Evolutionary conservation across 2,113 vertebrate genomes (phyloP), one percentile per base, ranked within the genome.

Genomic region (Polyodon spathula): DNA sequence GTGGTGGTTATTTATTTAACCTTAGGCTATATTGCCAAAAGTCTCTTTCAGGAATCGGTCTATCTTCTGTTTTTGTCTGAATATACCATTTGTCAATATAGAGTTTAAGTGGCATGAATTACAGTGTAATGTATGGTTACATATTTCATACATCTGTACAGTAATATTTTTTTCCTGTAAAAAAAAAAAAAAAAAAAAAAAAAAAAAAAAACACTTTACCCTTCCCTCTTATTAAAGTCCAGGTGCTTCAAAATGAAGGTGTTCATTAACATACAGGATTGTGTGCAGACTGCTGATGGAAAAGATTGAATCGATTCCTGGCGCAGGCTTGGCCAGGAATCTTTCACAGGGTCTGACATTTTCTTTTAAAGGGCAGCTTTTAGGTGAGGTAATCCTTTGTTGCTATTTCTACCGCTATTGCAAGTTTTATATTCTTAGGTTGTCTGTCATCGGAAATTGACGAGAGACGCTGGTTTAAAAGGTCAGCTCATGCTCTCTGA

Each of bases 331-430:
- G 37, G 54, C 8, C 7, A 7, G 14, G 12, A 15, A 27, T 5
- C 68, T 71, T 65, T 70, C 76, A 64, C 58, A 6, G 43, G 14
- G 63, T 60, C 58, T 82, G 83, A 81, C 76, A 81, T 80, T 84
- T 85, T 73, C 74, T 65, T 12, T 27, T 61, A n/a, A 50, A 50
- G 15, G 48, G 48, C n/a, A 14, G 27, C n/a, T 16, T 27, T 27
- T 37, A 54, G 53, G 53, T 54, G 53, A 54, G 53, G 53, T 16
- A 38, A 27, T 8, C 15, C 53, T 54, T 54, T 10, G 16, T 54
- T 50, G 11, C 6, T 50, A 50, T 54, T 54, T 54, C 53, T 16
- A 37, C 53, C 11, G 16, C 53, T 27, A 12, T 38, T 54, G 53
- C 16, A 54, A 54, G 17, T 38, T 54, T 54, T 54, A 9, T 54